Evolutionary conservation across 2,888 invertebrate species (phyloP), one percentile per base, ranked within the genome.

Genomic region (Troides oblongomaculatus): DNA sequence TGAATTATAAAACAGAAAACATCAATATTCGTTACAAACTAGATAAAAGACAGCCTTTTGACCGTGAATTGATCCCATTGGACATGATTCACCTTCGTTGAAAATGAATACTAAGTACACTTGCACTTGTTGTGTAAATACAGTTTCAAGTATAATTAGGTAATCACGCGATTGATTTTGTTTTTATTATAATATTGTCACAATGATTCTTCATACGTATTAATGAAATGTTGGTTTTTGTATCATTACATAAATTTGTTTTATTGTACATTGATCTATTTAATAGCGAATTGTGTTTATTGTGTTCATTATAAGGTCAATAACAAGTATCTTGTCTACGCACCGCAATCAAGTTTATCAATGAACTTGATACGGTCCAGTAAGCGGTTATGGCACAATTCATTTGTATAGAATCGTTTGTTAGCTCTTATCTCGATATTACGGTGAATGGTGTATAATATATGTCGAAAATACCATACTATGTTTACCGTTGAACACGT

Each of bases 301-400:
- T 84, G 84, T 81, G 83, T 84, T 78, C 77, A 76, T 79, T 77
- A 81, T 80, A 85, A 86, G 87, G 86, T 84, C 86, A 80, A 76
- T 76, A 64, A 43, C 68, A 64, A 69, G 36, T 71, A 72, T 66
- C 72, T 66, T 43, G 68, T 63, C 56, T 73, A 75, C 72, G 62
- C 53, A 71, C 63, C 75, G 72, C 78, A 85, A 84, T 86, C 88
- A 87, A 86, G 84, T 86, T 84, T 86, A 88, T 88, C 88, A 88
- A 89, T 89, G 87, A 85, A 85, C 83, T 82, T 83, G 89, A 83
- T 81, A 86, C 85, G 88, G 87, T 83, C 84, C 85, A 81, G 71
- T 83, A 78, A 72, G 73, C 71, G 76, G 84, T 82, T 79, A 83
- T 84, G 84, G 81, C 85, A 80, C 74, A 73, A 70, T 81, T 81